Evolutionary conservation across 1,140 invertebrate genomes (phyloP).

Genomic region (Drosophila nigrodunni): DNA sequence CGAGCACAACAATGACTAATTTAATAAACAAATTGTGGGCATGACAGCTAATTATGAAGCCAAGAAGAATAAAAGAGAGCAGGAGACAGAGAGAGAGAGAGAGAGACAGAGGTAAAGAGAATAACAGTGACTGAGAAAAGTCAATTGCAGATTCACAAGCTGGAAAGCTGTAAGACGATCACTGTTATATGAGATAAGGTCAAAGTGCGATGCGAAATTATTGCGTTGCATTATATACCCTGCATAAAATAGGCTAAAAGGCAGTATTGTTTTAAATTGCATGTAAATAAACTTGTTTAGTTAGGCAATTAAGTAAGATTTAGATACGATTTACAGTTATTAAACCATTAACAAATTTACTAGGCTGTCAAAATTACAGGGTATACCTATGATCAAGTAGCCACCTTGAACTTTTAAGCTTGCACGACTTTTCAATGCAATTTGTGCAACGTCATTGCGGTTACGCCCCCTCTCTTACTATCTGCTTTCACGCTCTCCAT

Average conservation of each 20-base stretch:
- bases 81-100: not conserved
- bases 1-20: conserved; percentile 30
- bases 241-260: not conserved
- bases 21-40: conserved; percentile 58
- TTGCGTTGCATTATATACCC: conserved; percentile 3
- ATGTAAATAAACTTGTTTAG: too few relatives aligned
- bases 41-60: conserved; percentile 60
- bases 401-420: conserved; percentile 2
- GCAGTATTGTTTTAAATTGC: not conserved
- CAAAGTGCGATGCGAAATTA: conserved; percentile 8
- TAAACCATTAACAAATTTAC: not conserved
- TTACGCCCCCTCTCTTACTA: conserved; percentile 25
- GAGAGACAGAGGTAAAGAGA: not conserved
- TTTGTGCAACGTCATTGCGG: conserved; percentile 77
- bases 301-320: too few relatives aligned
- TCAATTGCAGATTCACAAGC: conserved; percentile 9
- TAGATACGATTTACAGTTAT: not conserved
- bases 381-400: conserved; percentile 19
- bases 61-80: not conserved
- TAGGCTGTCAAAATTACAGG: conserved; percentile 3
- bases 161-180: not conserved
- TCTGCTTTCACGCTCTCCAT: not conserved
- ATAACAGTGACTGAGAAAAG: not conserved
- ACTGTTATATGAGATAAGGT: not conserved
- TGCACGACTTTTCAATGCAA: conserved; percentile 36